Evolutionary conservation across 1,140 invertebrate genomes (phyloP), one percentile per base, ranked within the genome.

Genomic region (Fopius arisanus): DNA sequence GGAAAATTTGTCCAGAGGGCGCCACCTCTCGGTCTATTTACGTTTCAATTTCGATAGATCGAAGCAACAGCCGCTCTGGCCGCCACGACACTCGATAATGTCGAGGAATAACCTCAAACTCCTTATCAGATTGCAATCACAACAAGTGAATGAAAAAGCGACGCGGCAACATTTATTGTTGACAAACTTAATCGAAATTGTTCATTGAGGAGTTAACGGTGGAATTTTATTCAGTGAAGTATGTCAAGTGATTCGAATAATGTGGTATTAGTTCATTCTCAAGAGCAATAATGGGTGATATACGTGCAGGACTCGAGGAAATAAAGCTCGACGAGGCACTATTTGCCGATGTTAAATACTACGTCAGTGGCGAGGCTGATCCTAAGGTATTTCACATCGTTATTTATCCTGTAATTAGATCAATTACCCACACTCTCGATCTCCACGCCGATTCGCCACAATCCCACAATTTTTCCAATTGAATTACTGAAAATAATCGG

Each of bases 301-400:
- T 87, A 78, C 81, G 85, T 19, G 86, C 87, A 71, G 86, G 87
- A 33, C 78, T 88, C 54, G 87, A 88, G 21, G 87, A 88, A 73
- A 74, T 88, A 37, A 88, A 88, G 65, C 78, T 88, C 48, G 86
- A 88, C 68, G 75, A 80, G 51, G 82, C 81, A 67, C 80, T 87
- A 54, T 88, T 88, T 77, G 83, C 84, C 70, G 86, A 92, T 87
- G 89, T 94, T 76, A 93, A 92, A 85, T 94, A 91, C 88, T 93
- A 91, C 86, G 87, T 92, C 79, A 92, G 90, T 82, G 92, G 92
- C 75, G 90, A 91, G 85, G 90, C 91, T 71, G 89, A 91, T 77
- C 90, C 92, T 80, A 92, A 92, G 89, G 92, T 93, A 87, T 84
- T 83, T 74, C 73, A 74, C 74, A 59, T 79, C 76, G 77, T 71